These are phyloP conservation scores for Calliopum simillimum DNA, from an alignment of 2,888 invertebrate genomes.

Conservation along the genomic window DNA sequence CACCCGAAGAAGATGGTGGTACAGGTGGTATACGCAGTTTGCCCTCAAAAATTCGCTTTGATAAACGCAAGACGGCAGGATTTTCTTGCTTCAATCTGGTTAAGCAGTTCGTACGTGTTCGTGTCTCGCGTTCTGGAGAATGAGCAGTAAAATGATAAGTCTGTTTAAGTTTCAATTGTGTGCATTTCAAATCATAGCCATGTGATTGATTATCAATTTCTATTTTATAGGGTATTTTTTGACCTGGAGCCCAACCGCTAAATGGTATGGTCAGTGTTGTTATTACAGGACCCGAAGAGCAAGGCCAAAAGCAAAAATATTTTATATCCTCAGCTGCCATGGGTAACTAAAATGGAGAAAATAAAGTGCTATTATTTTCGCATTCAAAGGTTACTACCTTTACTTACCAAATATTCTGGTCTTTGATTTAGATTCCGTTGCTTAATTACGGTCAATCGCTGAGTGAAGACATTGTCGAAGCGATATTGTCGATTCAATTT, in stretches of 20 bases:
- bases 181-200: constrained; percentile 44
- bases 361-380: not conserved
- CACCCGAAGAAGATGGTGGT: constrained; percentile 39
- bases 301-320: constrained; percentile 51
- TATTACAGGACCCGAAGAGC: constrained; percentile 46
- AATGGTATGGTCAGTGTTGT: constrained; percentile 48
- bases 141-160: constrained; percentile 46
- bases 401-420: constrained; percentile 73
- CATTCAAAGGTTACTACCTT: constrained; percentile 70
- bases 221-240: constrained; percentile 47
- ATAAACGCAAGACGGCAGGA: constrained; percentile 44
- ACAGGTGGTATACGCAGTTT: constrained; percentile 43
- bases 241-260: constrained; percentile 52
- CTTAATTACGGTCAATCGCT: constrained; percentile 77
- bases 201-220: constrained; percentile 50
- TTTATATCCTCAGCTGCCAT: constrained; percentile 44
- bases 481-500: constrained; percentile 85
- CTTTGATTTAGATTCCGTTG: constrained; percentile 82
- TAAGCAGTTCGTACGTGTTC: constrained; percentile 33
- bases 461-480: constrained; percentile 66
- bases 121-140: constrained; percentile 45
- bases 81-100: constrained; percentile 12
- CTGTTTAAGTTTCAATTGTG: constrained; percentile 43
- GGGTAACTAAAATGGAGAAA: constrained; percentile 46
- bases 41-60: constrained; percentile 44